These are phyloP conservation scores for Thecocarcelia acutangulata DNA, from an alignment of 2,888 invertebrate species.

Conservation along the genomic window DNA sequence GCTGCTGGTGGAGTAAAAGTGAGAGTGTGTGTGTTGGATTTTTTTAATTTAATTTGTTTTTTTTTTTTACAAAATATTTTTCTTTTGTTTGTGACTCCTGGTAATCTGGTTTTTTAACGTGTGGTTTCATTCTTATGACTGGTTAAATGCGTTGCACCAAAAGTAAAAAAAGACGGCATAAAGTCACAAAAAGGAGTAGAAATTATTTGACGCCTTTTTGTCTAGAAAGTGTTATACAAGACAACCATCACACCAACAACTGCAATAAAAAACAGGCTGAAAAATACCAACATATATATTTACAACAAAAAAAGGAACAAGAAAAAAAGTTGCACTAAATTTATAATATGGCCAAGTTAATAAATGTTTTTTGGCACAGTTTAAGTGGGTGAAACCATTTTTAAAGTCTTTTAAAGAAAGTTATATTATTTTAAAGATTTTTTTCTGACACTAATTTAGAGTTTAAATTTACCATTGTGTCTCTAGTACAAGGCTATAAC, in stretches of 20 bases:
- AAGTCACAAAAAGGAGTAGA: slow-evolving; percentile 4
- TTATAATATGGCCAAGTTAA: slow-evolving; percentile 57
- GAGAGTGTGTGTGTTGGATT: not conserved
- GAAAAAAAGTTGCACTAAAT: slow-evolving; percentile 23
- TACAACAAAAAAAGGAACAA: slow-evolving; percentile 15
- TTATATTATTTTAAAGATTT: not conserved
- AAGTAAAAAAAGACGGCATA: slow-evolving; percentile 2
- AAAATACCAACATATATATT: slow-evolving; percentile 14
- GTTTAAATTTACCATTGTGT: not conserved
- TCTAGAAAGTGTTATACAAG: slow-evolving; percentile 56
- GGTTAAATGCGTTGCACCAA: slow-evolving; percentile 55
- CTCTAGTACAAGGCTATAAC: slow-evolving; percentile 2
- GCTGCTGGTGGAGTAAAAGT: not conserved
- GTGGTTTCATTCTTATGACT: slow-evolving; percentile 54
- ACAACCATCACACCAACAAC: slow-evolving; percentile 11
- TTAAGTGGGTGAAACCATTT: slow-evolving; percentile 61
- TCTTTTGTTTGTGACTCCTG: slow-evolving; percentile 29
- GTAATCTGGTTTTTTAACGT: slow-evolving; percentile 44
- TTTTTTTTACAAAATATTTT: slow-evolving; percentile 9
- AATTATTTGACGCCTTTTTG: slow-evolving; percentile 62
- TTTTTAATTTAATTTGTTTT: slow-evolving; percentile 10
- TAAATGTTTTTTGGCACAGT: slow-evolving; percentile 60
- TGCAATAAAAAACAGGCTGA: not conserved
- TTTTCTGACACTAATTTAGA: slow-evolving; percentile 5
- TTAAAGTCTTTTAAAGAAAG: not conserved